Conservation (phyloP, 2,113 vertebrate species). For the Pteronura brasiliensis region DNA sequence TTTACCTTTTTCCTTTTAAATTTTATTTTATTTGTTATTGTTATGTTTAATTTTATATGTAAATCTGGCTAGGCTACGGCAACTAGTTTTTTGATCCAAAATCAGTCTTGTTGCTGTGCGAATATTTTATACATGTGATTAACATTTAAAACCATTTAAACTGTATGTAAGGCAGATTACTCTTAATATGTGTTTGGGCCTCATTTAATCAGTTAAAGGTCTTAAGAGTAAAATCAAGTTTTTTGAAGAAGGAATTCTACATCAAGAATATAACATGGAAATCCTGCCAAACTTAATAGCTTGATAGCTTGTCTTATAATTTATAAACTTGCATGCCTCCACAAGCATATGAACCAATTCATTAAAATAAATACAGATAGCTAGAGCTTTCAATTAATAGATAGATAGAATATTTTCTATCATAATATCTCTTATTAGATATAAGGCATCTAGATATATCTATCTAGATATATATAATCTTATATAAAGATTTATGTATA, state of each 20-base stretch:
- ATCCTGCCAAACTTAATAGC: not conserved
- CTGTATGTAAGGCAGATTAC: not conserved
- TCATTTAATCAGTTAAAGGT: not conserved
- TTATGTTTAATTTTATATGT: not conserved
- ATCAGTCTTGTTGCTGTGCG: not conserved
- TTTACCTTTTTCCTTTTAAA: not conserved
- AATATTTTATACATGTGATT: not conserved
- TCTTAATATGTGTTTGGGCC: not conserved
- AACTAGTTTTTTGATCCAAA: not conserved
- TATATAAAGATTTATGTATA: too few relatives aligned
- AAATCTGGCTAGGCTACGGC: not conserved
- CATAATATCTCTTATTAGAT: not conserved
- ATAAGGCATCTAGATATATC: not conserved
- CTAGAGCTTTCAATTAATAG: not conserved
- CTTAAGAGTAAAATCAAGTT: not conserved
- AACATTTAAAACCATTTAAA: not conserved
- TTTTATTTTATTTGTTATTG: not conserved
- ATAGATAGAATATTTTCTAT: not conserved
- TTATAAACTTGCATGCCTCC: not conserved
- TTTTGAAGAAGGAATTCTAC: not conserved
- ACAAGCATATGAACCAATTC: not conserved
- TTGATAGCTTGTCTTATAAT: not conserved
- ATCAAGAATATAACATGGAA: not conserved
- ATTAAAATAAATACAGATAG: not conserved
- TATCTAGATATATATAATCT: not conserved